Base-by-base conservation (phyloP, 2,797 vertebrate genomes). In the Phrynocephalus vlangalii region DNA sequence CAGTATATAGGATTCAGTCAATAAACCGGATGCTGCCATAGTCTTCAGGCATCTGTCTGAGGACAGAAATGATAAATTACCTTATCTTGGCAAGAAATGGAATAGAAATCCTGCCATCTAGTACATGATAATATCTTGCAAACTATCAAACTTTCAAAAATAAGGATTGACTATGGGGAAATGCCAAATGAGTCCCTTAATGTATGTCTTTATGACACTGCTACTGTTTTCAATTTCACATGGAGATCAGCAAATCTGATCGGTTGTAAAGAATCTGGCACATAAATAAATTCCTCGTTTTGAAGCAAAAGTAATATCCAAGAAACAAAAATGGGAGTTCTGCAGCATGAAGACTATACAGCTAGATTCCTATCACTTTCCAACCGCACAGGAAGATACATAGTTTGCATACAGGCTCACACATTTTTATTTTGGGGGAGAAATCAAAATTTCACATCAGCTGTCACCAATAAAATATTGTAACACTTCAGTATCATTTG, bases 231-330 rank as follows among this genome's bases (percentile, higher is more conserved):
- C 16, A 72, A 60, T 60, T 44, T 68, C 44, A 71, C 28, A 28
- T 20, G 11, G 72, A 85, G 6, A 71, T 30, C 77, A 1, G 1
- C 0, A 91, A n/a, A 0, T 3, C 63, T 1, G 52, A 86, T 15
- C 20, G 20, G 28, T n/a, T 73, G 20, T 63, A 72, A 79, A 79
- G 44, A 26, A 66, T 38, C 56, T 44, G 83, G 83, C 86, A 84
- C 63, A 16, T 9, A 28, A 87, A 50, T 33, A 48, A 91, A 92
- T 78, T 87, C 89, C 50, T 89, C 91, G 90, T 38, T 78, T 70
- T 79, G 88, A 93, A 91, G 86, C 7, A 89, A 86, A 7, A 63
- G 30, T 22, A 85, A 88, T 60, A 22, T 20, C 84, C 86, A 81
- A 48, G 71, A 77, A 0, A 5, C 1, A 89, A n/a, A 24, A 87